Evolutionary conservation across 2,888 invertebrate species (phyloP).

Genomic region (Herminia tarsipennalis): DNA sequence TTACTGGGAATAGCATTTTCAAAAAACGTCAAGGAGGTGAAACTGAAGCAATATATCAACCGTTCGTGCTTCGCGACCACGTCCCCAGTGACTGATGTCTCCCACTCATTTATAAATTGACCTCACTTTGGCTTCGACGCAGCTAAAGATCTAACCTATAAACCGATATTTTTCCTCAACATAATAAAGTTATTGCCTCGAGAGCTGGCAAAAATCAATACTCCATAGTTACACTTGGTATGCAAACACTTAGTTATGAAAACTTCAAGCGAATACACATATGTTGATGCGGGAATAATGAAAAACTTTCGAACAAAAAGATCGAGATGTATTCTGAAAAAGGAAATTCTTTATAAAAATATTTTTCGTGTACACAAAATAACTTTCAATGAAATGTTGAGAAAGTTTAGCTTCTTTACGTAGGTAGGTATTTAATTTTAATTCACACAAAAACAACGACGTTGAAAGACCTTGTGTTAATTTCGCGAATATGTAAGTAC

Average conservation of each 20-base stretch:
- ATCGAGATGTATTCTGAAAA: constrained; percentile 9
- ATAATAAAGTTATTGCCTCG: constrained; percentile 26
- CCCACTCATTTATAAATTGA: constrained; percentile 78
- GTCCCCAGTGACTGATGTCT: constrained; percentile 69
- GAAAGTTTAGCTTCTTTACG: too few relatives aligned
- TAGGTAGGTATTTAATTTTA: too few relatives aligned
- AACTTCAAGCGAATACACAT: constrained; percentile 1
- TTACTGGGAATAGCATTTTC: constrained; percentile 67
- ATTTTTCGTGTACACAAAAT: constrained; percentile 12
- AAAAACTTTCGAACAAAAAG: constrained; percentile 20
- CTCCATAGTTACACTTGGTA: not conserved
- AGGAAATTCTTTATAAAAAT: constrained; percentile 11
- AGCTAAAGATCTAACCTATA: constrained; percentile 56
- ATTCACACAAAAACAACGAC: not conserved
- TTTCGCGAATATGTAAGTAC: constrained; percentile 1
- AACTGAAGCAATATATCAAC: constrained; percentile 70
- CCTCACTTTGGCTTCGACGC: constrained; percentile 62
- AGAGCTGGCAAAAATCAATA: not conserved
- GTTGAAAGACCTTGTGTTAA: constrained; percentile 3
- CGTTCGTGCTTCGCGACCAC: constrained; percentile 57
- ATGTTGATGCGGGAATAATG: constrained; percentile 19
- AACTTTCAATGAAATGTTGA: constrained; percentile 12
- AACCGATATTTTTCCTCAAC: constrained; percentile 33
- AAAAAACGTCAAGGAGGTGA: constrained; percentile 75
- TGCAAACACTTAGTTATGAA: not conserved